Evolutionary conservation across 1,140 invertebrate species (phyloP), one percentile per base, ranked within the genome.

Genomic region (Chrysomallon squamiferum): DNA sequence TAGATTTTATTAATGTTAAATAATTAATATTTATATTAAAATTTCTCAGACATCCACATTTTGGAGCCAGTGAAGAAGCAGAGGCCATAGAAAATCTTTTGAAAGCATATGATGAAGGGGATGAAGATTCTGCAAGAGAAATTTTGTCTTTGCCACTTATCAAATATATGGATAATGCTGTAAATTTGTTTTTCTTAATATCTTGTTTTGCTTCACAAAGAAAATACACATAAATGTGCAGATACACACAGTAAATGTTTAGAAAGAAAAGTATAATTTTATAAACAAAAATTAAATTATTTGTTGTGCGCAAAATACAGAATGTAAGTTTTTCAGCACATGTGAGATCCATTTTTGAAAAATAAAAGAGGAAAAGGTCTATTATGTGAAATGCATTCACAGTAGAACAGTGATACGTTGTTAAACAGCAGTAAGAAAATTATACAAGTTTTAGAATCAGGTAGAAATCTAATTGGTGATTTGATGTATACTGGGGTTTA

Each of bases 161-260:
- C 61, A 92, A 93, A 68, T 93, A 95, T 75, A 95, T 97, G 94
- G 95, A 98, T 82, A 92, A 96, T 30, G 95, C 96, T 77, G 84
- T 86, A 67, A 74, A 72, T 71, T 38, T 25, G 33, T 7, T 9
- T 29, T 41, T 66, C 11, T 49, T 52, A 29, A 30, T 33, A 29
- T 29, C 15, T 41, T n/a, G 3, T 15, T 7, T 15, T 30, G 20
- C 20, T 11, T 66, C 45, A 29, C 9, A 9, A 2, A 25, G 4
- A 15, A 4, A 9, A 9, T 45, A 27, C 30, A 22, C 11, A 15
- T 57, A n/a, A 22, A 11, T 30, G 5, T n/a, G 18, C 30, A 15
- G 50, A 32, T 32, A 35, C 43, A n/a, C 15, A 35, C 13, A 22
- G 15, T 4, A 38, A 22, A 15, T 18, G 13, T 15, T 6, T 33